These are phyloP conservation scores for Cremastinae sp. DNA, from an alignment of 2,888 invertebrate genomes.

Conservation along the genomic window DNA sequence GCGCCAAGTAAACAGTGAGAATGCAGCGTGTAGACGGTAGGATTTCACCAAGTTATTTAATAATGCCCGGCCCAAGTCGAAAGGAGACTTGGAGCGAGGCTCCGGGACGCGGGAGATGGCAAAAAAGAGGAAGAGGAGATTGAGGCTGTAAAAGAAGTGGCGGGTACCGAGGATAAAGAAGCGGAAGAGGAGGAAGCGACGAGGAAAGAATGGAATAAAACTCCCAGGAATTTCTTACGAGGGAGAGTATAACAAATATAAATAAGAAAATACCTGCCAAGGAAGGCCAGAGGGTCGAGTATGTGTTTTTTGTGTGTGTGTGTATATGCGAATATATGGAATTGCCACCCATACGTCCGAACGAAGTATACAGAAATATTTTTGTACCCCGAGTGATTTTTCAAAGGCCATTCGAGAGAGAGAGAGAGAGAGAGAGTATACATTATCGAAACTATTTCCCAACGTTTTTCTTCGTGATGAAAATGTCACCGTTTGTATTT, in stretches of 20 bases:
- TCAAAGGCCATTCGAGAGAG: too few species aligned
- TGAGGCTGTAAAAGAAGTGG: slow-evolving; percentile 4
- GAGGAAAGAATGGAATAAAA: slow-evolving; percentile 38
- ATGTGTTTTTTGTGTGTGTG: too few species aligned
- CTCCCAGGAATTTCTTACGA: slow-evolving; percentile 50
- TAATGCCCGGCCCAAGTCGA: slow-evolving; percentile 60
- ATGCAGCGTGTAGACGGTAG: slow-evolving; percentile 58
- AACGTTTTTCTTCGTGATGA: too few species aligned
- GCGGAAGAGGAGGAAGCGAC: slow-evolving; percentile 1
- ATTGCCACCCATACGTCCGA: too few species aligned
- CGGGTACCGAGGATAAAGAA: slow-evolving; percentile 4
- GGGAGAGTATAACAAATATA: slow-evolving; percentile 53
- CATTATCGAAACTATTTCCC: too few species aligned
- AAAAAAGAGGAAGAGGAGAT: slow-evolving; percentile 15
- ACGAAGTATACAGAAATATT: too few species aligned
- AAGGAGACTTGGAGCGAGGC: neutral
- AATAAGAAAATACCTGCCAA: slow-evolving; percentile 53
- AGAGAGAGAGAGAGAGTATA: too few species aligned
- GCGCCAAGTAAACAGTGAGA: slow-evolving; percentile 54
- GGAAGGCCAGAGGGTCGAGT: slow-evolving; percentile 26
- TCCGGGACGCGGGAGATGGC: neutral
- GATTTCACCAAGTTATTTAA: slow-evolving; percentile 63
- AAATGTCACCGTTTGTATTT: too few species aligned
- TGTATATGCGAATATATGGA: too few species aligned
- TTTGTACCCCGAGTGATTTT: too few species aligned